A percentile compares a stretch with the other conserved stretches of the same genome.
Evolutionary conservation across 2,113 vertebrate species (phyloP).

Genomic region (Bothrops jararaca): DNA sequence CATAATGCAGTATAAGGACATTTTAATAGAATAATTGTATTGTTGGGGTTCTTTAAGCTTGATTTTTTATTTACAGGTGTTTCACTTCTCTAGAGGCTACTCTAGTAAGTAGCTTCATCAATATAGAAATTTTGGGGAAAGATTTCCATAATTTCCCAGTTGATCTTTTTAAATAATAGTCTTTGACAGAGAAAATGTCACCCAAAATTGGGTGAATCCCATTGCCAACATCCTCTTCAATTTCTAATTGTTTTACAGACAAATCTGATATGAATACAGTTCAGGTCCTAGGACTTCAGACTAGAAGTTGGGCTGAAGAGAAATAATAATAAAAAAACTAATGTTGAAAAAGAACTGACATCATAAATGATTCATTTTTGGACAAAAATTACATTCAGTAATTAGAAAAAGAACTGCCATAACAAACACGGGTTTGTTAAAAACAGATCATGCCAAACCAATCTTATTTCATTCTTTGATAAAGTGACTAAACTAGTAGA

Average conservation of each 20-base stretch:
- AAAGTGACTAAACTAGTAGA: too few species aligned
- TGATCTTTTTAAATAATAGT: background rate
- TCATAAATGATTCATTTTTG: background rate
- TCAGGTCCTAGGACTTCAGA: background rate
- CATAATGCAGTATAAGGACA: background rate
- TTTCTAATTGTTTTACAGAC: background rate
- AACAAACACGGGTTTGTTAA: background rate
- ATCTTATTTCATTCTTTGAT: too few species aligned
- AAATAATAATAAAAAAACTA: background rate
- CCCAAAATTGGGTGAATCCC: background rate
- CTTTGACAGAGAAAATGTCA: background rate
- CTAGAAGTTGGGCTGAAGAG: background rate
- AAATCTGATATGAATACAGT: background rate
- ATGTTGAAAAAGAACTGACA: background rate
- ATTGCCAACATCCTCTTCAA: background rate
- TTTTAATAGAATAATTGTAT: background rate
- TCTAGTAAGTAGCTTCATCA: background rate
- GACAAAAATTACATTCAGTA: background rate
- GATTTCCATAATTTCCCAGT: background rate
- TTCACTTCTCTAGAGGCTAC: background rate
- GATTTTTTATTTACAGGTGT: background rate
- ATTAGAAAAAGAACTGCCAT: background rate
- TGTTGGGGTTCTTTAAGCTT: background rate
- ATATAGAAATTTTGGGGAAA: background rate
- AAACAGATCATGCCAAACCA: too few species aligned